These are phyloP conservation scores for Characodon lateralis DNA, from an alignment of 2,797 vertebrate genomes.

Conservation along the genomic window DNA sequence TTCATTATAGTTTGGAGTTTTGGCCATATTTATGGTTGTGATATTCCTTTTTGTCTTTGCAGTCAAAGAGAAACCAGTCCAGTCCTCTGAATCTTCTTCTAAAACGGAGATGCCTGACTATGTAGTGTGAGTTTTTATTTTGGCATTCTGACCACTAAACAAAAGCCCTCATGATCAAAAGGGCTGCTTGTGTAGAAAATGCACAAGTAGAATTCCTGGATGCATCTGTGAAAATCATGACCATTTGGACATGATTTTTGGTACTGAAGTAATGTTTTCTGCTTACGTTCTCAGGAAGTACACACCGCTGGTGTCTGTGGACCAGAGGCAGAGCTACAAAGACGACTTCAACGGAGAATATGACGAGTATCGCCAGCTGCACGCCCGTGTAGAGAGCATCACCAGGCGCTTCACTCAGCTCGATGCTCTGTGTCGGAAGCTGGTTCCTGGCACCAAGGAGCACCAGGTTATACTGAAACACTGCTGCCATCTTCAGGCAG, in stretches of 20 bases:
- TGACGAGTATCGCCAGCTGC: slow-evolving; percentile 87
- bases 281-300: slow-evolving; percentile 84
- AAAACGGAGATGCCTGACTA: slow-evolving; percentile 85
- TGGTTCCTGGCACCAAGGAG: slow-evolving; percentile 85
- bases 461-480: slow-evolving; percentile 79
- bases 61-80: slow-evolving; percentile 78
- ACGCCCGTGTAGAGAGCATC: slow-evolving; percentile 84
- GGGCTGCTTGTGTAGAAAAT: neutral
- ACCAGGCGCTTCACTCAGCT: slow-evolving; percentile 85
- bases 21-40: neutral
- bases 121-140: slow-evolving; percentile 82
- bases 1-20: neutral
- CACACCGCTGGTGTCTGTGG: slow-evolving; percentile 80
- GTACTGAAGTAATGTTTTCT: neutral
- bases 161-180: neutral
- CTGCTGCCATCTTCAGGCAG: neutral
- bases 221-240: slow-evolving; percentile 10
- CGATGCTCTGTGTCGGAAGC: slow-evolving; percentile 80
- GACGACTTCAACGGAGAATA: slow-evolving; percentile 92
- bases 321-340: slow-evolving; percentile 90
- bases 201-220: neutral
- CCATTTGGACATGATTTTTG: neutral
- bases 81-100: slow-evolving; percentile 80
- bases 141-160: neutral
- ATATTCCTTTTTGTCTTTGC: slow-evolving; percentile 73